These are phyloP conservation scores for Caenorhabditis angaria DNA, from an alignment of 2,888 invertebrate species.

Conservation along the genomic window DNA sequence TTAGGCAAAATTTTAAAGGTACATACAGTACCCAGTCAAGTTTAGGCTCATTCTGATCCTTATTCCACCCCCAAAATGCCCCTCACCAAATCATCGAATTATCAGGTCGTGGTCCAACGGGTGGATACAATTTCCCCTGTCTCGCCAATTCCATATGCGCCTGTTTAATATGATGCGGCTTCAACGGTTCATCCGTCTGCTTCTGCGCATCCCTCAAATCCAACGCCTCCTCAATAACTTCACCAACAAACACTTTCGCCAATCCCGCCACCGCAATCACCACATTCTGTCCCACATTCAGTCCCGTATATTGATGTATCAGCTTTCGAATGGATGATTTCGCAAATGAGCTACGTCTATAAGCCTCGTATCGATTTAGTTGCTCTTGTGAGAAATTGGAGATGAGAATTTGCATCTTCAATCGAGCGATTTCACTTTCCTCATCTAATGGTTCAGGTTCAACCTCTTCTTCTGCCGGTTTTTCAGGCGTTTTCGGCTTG, in stretches of 20 bases:
- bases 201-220: conserved; percentile 38
- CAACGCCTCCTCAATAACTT: conserved; percentile 91
- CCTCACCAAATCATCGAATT: neutral
- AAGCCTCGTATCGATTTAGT: conserved; percentile 97
- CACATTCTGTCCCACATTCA: conserved; percentile 91
- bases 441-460: conserved; percentile 24
- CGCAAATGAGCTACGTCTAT: conserved; percentile 78
- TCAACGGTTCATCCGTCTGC: conserved; percentile 39
- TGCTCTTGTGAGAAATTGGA: conserved; percentile 99
- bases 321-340: conserved; percentile 74
- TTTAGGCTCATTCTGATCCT: no score
- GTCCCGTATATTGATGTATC: conserved; percentile 92
- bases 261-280: conserved; percentile 99
- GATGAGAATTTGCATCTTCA: conserved; percentile 80
- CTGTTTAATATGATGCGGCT: conserved; percentile 53
- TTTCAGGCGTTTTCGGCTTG: conserved; percentile 1
- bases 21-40: no score
- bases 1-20: no score
- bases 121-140: conserved; percentile 66
- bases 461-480: neutral
- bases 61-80: no score
- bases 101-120: conserved; percentile 33
- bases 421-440: conserved; percentile 51
- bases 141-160: conserved; percentile 58
- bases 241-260: conserved; percentile 95